Base-by-base conservation (phyloP, 2,888 invertebrate genomes). In the Rhagophthalmus giganteus region DNA sequence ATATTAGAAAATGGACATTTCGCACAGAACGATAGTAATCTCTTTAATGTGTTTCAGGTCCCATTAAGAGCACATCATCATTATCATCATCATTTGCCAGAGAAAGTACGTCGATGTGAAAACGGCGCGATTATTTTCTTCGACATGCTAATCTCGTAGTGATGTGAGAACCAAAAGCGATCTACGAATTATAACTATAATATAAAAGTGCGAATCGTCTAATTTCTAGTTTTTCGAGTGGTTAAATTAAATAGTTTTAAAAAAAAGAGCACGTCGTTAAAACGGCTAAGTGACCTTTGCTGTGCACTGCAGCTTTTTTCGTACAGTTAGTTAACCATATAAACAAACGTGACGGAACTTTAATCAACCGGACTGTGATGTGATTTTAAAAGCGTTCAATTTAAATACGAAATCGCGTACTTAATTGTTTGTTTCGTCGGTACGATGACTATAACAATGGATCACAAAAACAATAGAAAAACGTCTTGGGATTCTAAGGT, bases 401-500 rank as follows among this genome's bases (percentile, higher is more conserved):
- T 37, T 25, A 31, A 38, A 15, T 25, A 24, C 11, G 15, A 12
- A 26, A 28, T 15, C 32, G 20, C 28, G 38, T 33, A 16, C 39
- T 37, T 40, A 16, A 15, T 35, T 50, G 53, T 52, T 28, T 34
- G 51, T 44, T 38, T 42, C 34, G 35, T 45, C 31, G 54, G 54
- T 51, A 66, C 58, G 51, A 76, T 76, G 74, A 78, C 76, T 62
- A 73, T 77, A 59, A 70, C 76, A 61, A 76, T 77, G 76, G 78
- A 78, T 55, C 76, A 76, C 64, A 78, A 76, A 59, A 74, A 62
- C 47, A 66, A 65, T 53, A 74, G 79, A 63, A 79, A 78, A 68
- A 75, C 73, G 51, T 79, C 79, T 57, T 79, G 78, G 79, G 79
- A 79, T 60, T 79, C 79, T 27, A 79, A 79, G 77, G 79, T 79